Evolutionary conservation across 2,888 invertebrate genomes (phyloP), one percentile per base, ranked within the genome.

Genomic region (Sipha maydis): DNA sequence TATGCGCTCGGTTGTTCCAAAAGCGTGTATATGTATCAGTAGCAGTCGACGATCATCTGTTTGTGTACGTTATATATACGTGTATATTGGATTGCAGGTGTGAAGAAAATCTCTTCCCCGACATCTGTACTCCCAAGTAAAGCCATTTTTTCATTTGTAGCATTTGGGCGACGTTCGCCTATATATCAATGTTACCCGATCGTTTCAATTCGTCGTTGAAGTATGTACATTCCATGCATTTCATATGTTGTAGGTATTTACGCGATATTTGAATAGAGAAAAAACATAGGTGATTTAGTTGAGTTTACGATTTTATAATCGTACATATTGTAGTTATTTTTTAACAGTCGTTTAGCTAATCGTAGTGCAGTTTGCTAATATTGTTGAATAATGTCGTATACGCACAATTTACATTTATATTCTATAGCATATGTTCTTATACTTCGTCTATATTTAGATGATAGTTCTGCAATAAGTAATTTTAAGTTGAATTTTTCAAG

Each of bases 1-100:
- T 88, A 88, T 88, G 88, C 88, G 88, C 25, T 76, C 88, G 54
- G 67, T 61, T 56, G 82, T 82, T 25, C 73, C 67, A 31, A 75
- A 73, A 48, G 78, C n/a, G 79, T 21, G 48, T 19, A 17, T 75
- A 28, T n/a, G 21, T 56, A 48, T 19, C 83, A 31, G 8, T 48
- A 3, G n/a, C 34, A 21, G 38, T 61, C 19, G 83, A 34, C n/a
- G 78, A 19, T 19, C 67, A 41, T 41, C 11, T 41, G 48, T 48
- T 41, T 48, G 48, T 48, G 48, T 48, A 48, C 48, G 17, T 4
- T 17, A 14, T 71, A 17, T 31, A 14, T 8, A 25, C 25, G n/a
- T 69, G 69, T 11, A 4, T 2, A 69, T 1, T 11, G 71, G 54
- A 56, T 73, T 83, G 73, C 73, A 48, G 76, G 75, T 31, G 76